Evolutionary conservation across 2,888 invertebrate genomes (phyloP).

Genomic region (Penaeus monodon): DNA sequence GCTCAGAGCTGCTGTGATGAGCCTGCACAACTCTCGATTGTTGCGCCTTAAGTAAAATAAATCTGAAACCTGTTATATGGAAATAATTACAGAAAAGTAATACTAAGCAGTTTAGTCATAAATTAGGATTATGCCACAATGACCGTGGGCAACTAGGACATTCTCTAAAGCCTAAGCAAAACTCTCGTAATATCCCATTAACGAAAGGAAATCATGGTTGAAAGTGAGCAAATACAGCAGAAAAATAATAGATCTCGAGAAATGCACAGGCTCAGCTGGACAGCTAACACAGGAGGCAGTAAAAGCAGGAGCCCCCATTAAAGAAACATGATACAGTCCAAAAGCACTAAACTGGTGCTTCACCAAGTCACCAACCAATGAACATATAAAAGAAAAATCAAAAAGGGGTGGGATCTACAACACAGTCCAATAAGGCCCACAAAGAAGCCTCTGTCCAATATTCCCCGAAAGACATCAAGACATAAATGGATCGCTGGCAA

Average conservation of each 20-base stretch:
- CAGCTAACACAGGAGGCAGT: constrained; percentile 36
- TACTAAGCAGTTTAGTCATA: constrained; percentile 1
- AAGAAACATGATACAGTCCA: constrained; percentile 32
- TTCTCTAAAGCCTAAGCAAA: constrained; percentile 11
- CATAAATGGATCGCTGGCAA: constrained; percentile 42
- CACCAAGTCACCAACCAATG: constrained; percentile 17
- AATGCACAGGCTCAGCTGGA: constrained; percentile 37
- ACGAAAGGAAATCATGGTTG: background rate
- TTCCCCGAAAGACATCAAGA: constrained; percentile 53
- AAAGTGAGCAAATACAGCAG: constrained; percentile 6
- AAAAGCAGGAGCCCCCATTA: constrained; percentile 28
- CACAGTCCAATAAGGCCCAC: constrained; percentile 22
- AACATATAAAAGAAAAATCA: constrained; percentile 28
- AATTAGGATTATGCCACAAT: background rate
- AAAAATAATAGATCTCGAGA: constrained; percentile 9
- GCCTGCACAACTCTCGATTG: constrained; percentile 30
- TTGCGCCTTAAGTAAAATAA: constrained; percentile 12
- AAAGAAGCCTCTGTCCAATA: constrained; percentile 21
- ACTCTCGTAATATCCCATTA: background rate
- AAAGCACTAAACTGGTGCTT: constrained; percentile 32
- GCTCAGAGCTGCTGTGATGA: constrained; percentile 37
- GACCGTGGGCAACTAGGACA: background rate
- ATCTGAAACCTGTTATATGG: background rate
- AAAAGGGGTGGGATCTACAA: constrained; percentile 44
- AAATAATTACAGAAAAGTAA: constrained; percentile 4